These are phyloP conservation scores for Copidosoma floridanum DNA, from an alignment of 1,140 invertebrate genomes.

Conservation along the genomic window DNA sequence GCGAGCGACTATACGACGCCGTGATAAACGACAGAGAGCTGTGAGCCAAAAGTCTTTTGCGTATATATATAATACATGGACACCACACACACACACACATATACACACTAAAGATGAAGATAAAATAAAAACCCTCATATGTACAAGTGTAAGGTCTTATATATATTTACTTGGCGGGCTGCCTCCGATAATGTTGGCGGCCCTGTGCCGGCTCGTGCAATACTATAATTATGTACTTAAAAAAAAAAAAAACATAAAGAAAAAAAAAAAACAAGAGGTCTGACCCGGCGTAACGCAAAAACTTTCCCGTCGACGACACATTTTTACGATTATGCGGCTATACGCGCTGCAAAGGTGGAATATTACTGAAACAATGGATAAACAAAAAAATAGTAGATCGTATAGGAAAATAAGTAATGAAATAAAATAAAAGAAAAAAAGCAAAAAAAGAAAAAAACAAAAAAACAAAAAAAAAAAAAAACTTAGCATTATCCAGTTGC, in stretches of 20 bases:
- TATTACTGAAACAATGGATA: background rate
- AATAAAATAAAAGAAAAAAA: background rate
- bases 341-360: too few relatives aligned
- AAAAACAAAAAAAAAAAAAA: background rate
- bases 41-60: slow-evolving; percentile 6
- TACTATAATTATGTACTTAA: slow-evolving; percentile 18
- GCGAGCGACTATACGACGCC: too few relatives aligned
- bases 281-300: slow-evolving; percentile 1
- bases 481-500: slow-evolving; percentile 13
- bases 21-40: slow-evolving; percentile 2
- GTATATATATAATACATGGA: background rate
- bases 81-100: background rate
- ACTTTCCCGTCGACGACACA: slow-evolving; percentile 5
- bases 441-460: background rate
- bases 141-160: too few relatives aligned
- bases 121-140: background rate
- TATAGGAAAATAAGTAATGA: background rate
- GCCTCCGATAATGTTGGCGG: background rate
- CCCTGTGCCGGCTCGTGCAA: slow-evolving; percentile 26
- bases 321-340: background rate
- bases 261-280: background rate
- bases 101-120: background rate
- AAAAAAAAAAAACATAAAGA: background rate
- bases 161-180: slow-evolving; percentile 13
- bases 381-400: background rate